A percentile compares a stretch with the other conserved stretches of the same genome.
These are phyloP conservation scores for Cartodere bifasciata DNA, from an alignment of 2,888 invertebrate genomes.

Conservation along the genomic window DNA sequence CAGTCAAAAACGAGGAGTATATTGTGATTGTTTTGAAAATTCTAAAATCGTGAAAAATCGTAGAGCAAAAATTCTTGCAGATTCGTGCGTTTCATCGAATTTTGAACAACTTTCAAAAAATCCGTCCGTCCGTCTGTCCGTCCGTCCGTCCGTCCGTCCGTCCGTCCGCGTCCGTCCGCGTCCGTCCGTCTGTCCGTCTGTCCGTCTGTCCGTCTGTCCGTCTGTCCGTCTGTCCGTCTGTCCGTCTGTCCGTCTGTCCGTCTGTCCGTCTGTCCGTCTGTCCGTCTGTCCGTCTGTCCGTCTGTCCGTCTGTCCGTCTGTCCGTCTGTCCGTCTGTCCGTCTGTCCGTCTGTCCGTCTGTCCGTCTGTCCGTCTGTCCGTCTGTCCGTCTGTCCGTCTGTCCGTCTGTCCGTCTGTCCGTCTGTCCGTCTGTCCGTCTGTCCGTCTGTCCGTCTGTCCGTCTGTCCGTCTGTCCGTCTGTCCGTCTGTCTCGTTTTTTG, in stretches of 20 bases:
- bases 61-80: too few relatives aligned
- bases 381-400: conserved; percentile 10
- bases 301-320: conserved; percentile 13
- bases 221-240: conserved; percentile 7
- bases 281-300: conserved; percentile 12
- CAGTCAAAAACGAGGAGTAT: too few relatives aligned
- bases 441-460: conserved; percentile 12
- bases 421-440: conserved; percentile 12
- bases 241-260: conserved; percentile 10
- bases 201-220: conserved; percentile 6
- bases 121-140: conserved; percentile 1
- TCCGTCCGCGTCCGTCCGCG: background rate
- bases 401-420: conserved; percentile 9
- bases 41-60: too few relatives aligned
- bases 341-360: conserved; percentile 9
- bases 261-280: conserved; percentile 12
- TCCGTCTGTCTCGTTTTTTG: conserved; percentile 12
- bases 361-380: conserved; percentile 12
- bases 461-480: conserved; percentile 12
- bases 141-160: conserved; percentile 8
- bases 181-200: conserved; percentile 7
- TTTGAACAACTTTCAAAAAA: too few relatives aligned
- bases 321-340: conserved; percentile 10
- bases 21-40: too few relatives aligned
- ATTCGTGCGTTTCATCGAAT: too few relatives aligned